Conservation (phyloP, 2,888 invertebrate species). For the Notocelia uddmanniana region DNA sequence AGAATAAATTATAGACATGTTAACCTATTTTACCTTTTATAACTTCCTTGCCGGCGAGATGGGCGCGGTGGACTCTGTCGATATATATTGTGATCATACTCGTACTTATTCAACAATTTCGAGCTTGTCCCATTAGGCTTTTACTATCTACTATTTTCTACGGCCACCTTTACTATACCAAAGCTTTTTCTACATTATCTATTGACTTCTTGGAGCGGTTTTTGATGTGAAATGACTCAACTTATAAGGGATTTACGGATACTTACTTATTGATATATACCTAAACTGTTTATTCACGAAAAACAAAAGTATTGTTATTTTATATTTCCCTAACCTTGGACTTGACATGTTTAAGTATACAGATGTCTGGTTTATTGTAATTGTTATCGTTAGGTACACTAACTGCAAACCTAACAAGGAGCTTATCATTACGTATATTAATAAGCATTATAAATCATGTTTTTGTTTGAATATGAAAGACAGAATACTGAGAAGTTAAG, state of each 20-base stretch:
- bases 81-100: constrained; percentile 59
- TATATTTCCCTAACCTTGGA: constrained; percentile 17
- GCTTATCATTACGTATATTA: constrained; percentile 81
- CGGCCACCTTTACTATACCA: constrained; percentile 70
- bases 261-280: constrained; percentile 31
- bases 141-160: constrained; percentile 73
- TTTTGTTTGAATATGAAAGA: constrained; percentile 64
- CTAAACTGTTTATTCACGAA: constrained; percentile 13
- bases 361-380: constrained; percentile 29
- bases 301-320: constrained; percentile 20
- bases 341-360: neutral
- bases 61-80: constrained; percentile 43
- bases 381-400: constrained; percentile 48
- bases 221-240: constrained; percentile 39
- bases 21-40: constrained; percentile 48
- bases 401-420: constrained; percentile 63
- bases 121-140: constrained; percentile 83
- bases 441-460: constrained; percentile 63
- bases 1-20: constrained; percentile 63
- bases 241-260: constrained; percentile 16
- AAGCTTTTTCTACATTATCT: constrained; percentile 67
- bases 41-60: constrained; percentile 40
- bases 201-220: constrained; percentile 39
- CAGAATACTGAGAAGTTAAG: constrained; percentile 58
- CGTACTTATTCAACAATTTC: constrained; percentile 66